phyloP scores from a whole-genome alignment of 2,888 invertebrate species.

The Cactoblastis cactorum region DNA sequence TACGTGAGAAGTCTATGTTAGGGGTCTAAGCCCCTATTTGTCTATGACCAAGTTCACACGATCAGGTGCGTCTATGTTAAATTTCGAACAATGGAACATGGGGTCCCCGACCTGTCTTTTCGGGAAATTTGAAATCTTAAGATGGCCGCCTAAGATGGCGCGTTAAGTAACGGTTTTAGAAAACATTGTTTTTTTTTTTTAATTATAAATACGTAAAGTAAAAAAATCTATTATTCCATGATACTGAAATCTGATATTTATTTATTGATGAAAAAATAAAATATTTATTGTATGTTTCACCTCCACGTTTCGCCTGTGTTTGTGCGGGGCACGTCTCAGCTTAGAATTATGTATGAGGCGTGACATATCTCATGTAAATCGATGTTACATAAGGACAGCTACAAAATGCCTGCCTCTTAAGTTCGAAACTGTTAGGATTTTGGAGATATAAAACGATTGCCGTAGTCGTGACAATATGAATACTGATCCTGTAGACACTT shows the following conservation, averaged over 20 bases:
- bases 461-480: too few relatives aligned
- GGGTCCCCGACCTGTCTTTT: conserved; percentile 43
- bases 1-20: conserved; percentile 18
- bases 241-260: too few relatives aligned
- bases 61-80: conserved; percentile 56
- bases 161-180: conserved; percentile 54
- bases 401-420: neutral
- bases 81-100: conserved; percentile 35
- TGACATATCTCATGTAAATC: conserved; percentile 25
- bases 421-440: neutral
- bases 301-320: conserved; percentile 5
- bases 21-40: conserved; percentile 26
- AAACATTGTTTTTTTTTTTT: conserved; percentile 44
- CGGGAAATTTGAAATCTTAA: conserved; percentile 32
- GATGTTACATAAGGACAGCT: conserved; percentile 10
- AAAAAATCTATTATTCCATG: neutral
- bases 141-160: conserved; percentile 36
- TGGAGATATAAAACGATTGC: neutral
- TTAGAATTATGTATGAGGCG: conserved; percentile 29
- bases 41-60: conserved; percentile 46
- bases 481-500: too few relatives aligned
- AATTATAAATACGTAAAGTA: conserved; percentile 22
- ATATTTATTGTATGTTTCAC: neutral
- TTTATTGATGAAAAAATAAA: neutral
- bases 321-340: neutral